A percentile compares a stretch with the other conserved stretches of the same genome.
Evolutionary conservation across 2,797 vertebrate species (phyloP).

Genomic region (Argya squamiceps): DNA sequence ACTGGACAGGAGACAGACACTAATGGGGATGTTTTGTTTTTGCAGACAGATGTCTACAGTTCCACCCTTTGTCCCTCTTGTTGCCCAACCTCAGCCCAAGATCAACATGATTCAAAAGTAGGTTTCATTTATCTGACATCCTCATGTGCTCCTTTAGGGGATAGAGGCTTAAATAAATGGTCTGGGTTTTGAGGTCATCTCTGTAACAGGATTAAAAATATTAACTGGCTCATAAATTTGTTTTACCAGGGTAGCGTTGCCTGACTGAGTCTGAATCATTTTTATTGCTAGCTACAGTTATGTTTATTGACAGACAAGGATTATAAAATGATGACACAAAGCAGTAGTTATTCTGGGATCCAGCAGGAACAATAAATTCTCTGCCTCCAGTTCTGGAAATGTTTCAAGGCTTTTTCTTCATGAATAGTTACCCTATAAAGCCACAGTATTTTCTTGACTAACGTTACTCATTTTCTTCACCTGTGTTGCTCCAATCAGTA

Average conservation of each 20-base stretch:
- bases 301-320: constrained; percentile 71
- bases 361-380: constrained; percentile 70
- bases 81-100: neutral
- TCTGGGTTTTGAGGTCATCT: constrained; percentile 49
- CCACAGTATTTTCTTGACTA: constrained; percentile 16
- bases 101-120: constrained; percentile 45
- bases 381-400: constrained; percentile 59
- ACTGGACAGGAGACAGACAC: neutral
- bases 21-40: constrained; percentile 9
- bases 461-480: constrained; percentile 24
- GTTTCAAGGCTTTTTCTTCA: constrained; percentile 67
- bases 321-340: constrained; percentile 71
- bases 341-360: constrained; percentile 64
- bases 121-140: constrained; percentile 41
- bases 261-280: constrained; percentile 51
- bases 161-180: constrained; percentile 38
- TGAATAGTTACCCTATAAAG: constrained; percentile 52
- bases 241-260: constrained; percentile 37
- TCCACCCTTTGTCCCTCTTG: neutral
- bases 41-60: neutral
- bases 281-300: constrained; percentile 65
- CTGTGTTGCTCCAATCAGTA: neutral
- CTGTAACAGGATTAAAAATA: constrained; percentile 67
- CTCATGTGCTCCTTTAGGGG: constrained; percentile 22
- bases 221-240: constrained; percentile 60